A percentile compares a stretch with the other conserved stretches of the same genome.
Evolutionary conservation across 2,888 invertebrate species (phyloP).

Genomic region (Oithona nana): DNA sequence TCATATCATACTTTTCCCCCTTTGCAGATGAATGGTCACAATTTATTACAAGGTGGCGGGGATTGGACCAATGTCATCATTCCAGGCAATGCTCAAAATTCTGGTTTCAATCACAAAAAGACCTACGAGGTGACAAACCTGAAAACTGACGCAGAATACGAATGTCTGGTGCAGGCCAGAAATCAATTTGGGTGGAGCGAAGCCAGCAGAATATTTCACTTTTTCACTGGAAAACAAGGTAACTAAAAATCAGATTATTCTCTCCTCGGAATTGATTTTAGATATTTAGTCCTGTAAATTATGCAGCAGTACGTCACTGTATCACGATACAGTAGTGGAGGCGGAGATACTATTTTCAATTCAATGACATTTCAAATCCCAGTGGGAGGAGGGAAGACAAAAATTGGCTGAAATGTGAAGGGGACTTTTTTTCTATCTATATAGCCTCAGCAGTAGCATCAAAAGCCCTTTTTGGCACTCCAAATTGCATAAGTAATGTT

Average conservation of each 20-base stretch:
- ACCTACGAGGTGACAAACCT: conserved; percentile 24
- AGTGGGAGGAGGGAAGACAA: too few species aligned
- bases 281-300: too few species aligned
- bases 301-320: too few species aligned
- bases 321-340: too few species aligned
- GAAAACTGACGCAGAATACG: conserved; percentile 43
- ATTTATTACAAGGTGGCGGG: conserved; percentile 5
- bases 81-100: background rate
- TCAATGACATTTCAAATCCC: too few species aligned
- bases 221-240: conserved; percentile 4
- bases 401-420: too few species aligned
- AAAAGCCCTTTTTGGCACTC: too few species aligned
- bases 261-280: too few species aligned
- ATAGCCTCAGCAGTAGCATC: too few species aligned
- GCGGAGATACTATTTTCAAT: too few species aligned
- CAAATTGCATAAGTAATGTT: too few species aligned
- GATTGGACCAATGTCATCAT: conserved; percentile 17
- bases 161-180: conserved; percentile 43
- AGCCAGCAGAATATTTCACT: conserved; percentile 10
- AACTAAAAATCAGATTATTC: background rate
- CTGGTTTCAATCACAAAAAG: conserved; percentile 1
- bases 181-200: conserved; percentile 28
- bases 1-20: background rate
- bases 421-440: too few species aligned
- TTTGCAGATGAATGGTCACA: conserved; percentile 1